A percentile compares a stretch with the other conserved stretches of the same genome.
These are phyloP conservation scores for Morpho helenor DNA, from an alignment of 2,888 invertebrate species.

Conservation along the genomic window DNA sequence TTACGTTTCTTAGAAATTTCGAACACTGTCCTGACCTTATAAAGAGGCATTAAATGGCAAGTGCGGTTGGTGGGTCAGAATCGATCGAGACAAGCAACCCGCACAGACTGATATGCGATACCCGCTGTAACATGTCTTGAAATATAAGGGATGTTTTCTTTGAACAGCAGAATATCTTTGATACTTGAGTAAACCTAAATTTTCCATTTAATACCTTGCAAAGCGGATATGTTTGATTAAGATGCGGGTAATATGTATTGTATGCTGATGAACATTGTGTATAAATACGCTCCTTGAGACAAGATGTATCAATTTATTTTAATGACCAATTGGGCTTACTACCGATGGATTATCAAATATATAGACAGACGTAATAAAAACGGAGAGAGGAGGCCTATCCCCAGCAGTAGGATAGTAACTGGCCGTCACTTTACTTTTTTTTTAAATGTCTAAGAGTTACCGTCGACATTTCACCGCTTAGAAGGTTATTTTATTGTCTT, in stretches of 20 bases:
- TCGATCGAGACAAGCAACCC: constrained; percentile 52
- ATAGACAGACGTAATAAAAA: no score
- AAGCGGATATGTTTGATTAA: constrained; percentile 9
- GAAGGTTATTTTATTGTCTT: no score
- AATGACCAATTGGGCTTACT: no score
- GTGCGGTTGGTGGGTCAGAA: constrained; percentile 54
- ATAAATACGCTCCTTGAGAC: neutral
- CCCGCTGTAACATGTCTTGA: constrained; percentile 21
- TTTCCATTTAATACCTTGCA: constrained; percentile 8
- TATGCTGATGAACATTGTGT: neutral
- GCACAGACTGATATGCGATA: constrained; percentile 23
- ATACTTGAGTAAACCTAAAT: constrained; percentile 8
- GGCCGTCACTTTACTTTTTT: no score
- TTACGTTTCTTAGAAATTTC: neutral
- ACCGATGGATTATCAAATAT: no score
- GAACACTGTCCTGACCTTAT: constrained; percentile 6
- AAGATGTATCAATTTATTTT: no score
- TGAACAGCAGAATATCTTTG: constrained; percentile 13
- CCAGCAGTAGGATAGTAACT: no score
- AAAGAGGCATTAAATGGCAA: constrained; percentile 46
- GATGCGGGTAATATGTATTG: constrained; percentile 18
- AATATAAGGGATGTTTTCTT: constrained; percentile 20
- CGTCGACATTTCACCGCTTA: no score
- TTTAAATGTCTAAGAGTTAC: no score
- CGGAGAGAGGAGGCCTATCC: no score